Evolutionary conservation across 92 coral and sea anemone genomes (phyloP).

Genomic region (Palythoa caribaeorum): DNA sequence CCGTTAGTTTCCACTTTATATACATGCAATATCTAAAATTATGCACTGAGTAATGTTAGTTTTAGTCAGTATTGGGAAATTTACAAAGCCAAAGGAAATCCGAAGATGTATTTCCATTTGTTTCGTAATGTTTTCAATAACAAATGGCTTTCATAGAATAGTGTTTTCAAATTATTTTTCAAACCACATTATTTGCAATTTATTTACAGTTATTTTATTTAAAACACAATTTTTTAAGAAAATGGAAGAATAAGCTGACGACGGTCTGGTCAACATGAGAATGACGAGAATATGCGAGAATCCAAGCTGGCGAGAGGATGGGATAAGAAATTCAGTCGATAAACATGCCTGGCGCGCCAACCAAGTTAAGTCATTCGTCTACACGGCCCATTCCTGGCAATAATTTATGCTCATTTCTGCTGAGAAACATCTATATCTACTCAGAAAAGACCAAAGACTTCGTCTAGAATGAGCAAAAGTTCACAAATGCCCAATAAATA

Average conservation of each 20-base stretch:
- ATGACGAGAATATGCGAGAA: conserved; percentile 17
- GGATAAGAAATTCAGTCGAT: conserved; percentile 21
- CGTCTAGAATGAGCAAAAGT: conserved; percentile 13
- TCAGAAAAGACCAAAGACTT: background rate
- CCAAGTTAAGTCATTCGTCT: conserved; percentile 23
- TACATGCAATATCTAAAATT: conserved; percentile 8
- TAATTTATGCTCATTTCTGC: conserved; percentile 20
- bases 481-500: conserved; percentile 14
- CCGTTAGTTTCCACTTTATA: conserved; percentile 9
- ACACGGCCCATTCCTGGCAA: conserved; percentile 5
- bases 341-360: conserved; percentile 20
- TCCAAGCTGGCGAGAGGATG: conserved; percentile 20
- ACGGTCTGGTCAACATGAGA: conserved; percentile 2
- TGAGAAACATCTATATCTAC: conserved; percentile 17
- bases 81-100: background rate
- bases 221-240: conserved; percentile 12
- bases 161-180: conserved; percentile 15
- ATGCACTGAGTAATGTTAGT: conserved; percentile 4
- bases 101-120: background rate
- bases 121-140: conserved; percentile 15
- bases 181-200: conserved; percentile 21
- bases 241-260: conserved; percentile 12
- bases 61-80: conserved; percentile 28
- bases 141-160: conserved; percentile 3
- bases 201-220: conserved; percentile 14